Conservation (phyloP, 2,888 invertebrate species). For the Nomada fucata region DNA sequence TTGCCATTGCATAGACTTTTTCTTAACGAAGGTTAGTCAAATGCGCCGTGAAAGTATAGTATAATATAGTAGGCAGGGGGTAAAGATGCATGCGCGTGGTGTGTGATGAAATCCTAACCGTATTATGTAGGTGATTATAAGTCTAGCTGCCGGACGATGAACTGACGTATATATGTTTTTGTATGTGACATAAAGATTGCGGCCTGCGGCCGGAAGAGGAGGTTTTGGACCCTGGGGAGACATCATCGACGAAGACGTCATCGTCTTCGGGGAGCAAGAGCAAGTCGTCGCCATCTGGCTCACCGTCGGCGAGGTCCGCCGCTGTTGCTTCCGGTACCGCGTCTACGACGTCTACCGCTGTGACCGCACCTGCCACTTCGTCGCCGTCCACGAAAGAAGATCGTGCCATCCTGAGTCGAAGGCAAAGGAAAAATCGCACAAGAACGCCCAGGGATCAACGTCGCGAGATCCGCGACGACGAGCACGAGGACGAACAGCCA, state of each 20-base stretch:
- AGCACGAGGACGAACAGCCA: constrained; percentile 62
- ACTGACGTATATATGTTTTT: constrained; percentile 78
- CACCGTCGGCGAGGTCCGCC: background rate
- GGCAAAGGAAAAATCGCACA: constrained; percentile 85
- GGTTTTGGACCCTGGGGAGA: constrained; percentile 83
- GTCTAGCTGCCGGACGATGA: constrained; percentile 48
- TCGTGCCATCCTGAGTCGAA: constrained; percentile 84
- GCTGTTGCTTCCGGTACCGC: background rate
- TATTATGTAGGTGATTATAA: constrained; percentile 53
- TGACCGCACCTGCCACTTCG: background rate
- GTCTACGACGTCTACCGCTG: background rate
- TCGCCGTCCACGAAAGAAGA: constrained; percentile 75
- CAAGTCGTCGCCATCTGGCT: constrained; percentile 9
- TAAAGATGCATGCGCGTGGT: constrained; percentile 62
- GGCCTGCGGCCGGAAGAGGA: constrained; percentile 83
- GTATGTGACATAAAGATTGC: constrained; percentile 82
- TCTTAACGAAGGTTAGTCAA: too few relatives aligned
- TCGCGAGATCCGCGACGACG: constrained; percentile 63
- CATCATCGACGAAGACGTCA: constrained; percentile 18
- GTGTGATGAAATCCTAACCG: constrained; percentile 56
- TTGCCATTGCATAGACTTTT: too few relatives aligned
- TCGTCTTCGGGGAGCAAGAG: constrained; percentile 12
- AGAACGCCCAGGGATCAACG: constrained; percentile 72
- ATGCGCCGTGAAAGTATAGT: background rate
- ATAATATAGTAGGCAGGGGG: background rate